A percentile compares a stretch with the other conserved stretches of the same genome.
Conservation (phyloP, 2,113 vertebrate genomes). For the Leptocoma aspasia region DNA sequence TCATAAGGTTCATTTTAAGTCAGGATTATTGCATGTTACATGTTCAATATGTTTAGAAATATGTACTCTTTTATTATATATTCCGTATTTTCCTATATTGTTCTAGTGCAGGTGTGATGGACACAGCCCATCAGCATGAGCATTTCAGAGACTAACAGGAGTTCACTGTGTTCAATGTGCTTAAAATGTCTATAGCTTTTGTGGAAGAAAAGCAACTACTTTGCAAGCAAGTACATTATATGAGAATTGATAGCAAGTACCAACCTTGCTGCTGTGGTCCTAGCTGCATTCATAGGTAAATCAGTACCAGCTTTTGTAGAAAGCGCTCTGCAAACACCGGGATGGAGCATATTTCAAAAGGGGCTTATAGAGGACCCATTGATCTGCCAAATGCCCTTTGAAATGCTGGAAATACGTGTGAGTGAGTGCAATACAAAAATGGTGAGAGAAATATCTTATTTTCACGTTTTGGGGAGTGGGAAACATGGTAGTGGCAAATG, state of each 20-base stretch:
- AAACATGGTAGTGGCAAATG: neutral
- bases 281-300: neutral
- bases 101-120: neutral
- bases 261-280: neutral
- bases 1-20: neutral
- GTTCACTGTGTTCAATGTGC: neutral
- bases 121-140: neutral
- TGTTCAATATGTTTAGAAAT: neutral
- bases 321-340: neutral
- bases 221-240: neutral
- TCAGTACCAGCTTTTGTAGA: neutral
- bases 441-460: neutral
- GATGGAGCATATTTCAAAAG: neutral
- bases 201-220: neutral
- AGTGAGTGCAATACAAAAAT: neutral
- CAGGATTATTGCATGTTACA: neutral
- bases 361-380: neutral
- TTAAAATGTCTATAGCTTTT: neutral
- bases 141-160: neutral
- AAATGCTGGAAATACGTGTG: neutral
- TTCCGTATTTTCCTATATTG: neutral
- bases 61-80: neutral
- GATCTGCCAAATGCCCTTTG: neutral
- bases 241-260: neutral
- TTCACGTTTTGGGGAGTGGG: neutral